A percentile compares a stretch with the other conserved stretches of the same genome.
These are phyloP conservation scores for Drosophila pseudotakahashii DNA, from an alignment of 2,888 invertebrate species.

Conservation along the genomic window DNA sequence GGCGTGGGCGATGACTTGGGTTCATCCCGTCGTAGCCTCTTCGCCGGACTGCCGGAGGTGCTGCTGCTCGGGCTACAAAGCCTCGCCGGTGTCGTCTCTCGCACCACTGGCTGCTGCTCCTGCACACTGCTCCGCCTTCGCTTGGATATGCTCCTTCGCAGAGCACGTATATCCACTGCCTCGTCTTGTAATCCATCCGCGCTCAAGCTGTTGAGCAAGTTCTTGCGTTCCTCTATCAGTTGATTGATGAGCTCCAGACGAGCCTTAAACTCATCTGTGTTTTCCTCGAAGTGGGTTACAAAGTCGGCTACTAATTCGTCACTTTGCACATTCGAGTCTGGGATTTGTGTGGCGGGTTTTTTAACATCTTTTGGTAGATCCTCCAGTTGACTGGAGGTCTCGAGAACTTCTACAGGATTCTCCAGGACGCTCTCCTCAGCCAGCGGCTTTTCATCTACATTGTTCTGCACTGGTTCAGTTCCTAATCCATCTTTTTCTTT, in stretches of 20 bases:
- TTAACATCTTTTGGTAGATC: neutral
- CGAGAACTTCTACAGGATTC: neutral
- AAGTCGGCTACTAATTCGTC: slow-evolving; percentile 1
- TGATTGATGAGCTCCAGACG: slow-evolving; percentile 66
- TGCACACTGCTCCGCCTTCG: slow-evolving; percentile 45
- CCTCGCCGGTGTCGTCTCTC: slow-evolving; percentile 18
- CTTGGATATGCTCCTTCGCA: slow-evolving; percentile 45
- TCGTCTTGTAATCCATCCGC: slow-evolving; percentile 25
- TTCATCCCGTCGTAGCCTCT: slow-evolving; percentile 52
- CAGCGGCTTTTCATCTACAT: neutral
- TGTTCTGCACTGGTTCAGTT: neutral
- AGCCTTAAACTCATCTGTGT: slow-evolving; percentile 49
- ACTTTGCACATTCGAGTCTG: neutral
- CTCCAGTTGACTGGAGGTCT: neutral
- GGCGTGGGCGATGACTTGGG: slow-evolving; percentile 81
- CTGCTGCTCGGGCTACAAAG: slow-evolving; percentile 22
- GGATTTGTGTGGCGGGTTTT: neutral
- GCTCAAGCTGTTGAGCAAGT: slow-evolving; percentile 52
- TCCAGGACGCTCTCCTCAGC: neutral
- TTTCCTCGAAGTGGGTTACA: slow-evolving; percentile 70
- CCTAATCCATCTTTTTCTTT: neutral
- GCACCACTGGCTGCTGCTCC: slow-evolving; percentile 11
- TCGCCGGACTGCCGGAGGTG: slow-evolving; percentile 53
- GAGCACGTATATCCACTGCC: slow-evolving; percentile 1
- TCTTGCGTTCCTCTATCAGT: slow-evolving; percentile 64